phyloP scores from a whole-genome alignment of 2,888 invertebrate species.

The Caradrina kadenii region DNA sequence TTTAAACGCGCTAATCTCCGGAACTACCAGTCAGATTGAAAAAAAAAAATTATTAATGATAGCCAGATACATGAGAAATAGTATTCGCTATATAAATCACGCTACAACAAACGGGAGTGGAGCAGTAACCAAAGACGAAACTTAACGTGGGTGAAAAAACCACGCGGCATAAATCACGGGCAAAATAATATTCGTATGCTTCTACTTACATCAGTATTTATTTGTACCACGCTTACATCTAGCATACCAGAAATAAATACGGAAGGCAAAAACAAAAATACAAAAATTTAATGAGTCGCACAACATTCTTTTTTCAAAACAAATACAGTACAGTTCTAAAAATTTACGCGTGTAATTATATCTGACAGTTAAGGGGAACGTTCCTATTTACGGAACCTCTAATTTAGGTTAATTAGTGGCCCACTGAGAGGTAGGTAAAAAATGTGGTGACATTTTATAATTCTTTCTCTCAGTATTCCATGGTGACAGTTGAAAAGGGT shows the following conservation, averaged over 20 bases:
- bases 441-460: slow-evolving; percentile 26
- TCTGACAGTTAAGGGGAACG: slow-evolving; percentile 27
- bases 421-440: slow-evolving; percentile 31
- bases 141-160: too few relatives aligned
- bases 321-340: slow-evolving; percentile 11
- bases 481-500: slow-evolving; percentile 46
- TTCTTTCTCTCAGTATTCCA: neutral
- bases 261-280: neutral
- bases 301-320: slow-evolving; percentile 24
- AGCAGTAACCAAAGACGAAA: too few relatives aligned
- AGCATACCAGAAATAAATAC: neutral
- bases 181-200: too few relatives aligned
- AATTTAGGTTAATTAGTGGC: slow-evolving; percentile 61
- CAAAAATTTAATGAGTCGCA: neutral
- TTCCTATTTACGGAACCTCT: slow-evolving; percentile 29
- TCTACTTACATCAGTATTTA: too few relatives aligned
- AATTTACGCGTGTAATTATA: slow-evolving; percentile 33
- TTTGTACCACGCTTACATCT: too few relatives aligned
- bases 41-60: too few relatives aligned
- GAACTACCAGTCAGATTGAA: too few relatives aligned
- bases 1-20: too few relatives aligned
- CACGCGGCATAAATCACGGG: too few relatives aligned
- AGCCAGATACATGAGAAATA: too few relatives aligned
- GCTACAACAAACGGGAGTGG: too few relatives aligned
- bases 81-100: too few relatives aligned